Percentiles rank a stretch among this genome's conserved stretches.
phyloP scores from a whole-genome alignment of 2,113 vertebrate species.

The Neotragus pygmaeus region DNA sequence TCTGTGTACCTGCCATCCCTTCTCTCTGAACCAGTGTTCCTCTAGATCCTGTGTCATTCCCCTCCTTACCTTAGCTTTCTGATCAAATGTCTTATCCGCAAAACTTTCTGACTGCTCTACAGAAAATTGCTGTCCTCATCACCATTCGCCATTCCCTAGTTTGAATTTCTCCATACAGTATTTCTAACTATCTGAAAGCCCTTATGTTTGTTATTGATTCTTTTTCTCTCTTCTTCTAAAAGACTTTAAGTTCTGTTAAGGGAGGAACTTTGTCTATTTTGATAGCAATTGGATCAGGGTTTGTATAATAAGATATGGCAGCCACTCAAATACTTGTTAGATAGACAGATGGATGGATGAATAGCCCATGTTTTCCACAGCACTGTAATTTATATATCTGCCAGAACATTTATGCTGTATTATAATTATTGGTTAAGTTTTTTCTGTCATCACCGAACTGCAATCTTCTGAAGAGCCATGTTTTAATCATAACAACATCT shows the following conservation, averaged over 20 bases:
- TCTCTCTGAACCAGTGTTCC: background rate
- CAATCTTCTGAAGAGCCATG: background rate
- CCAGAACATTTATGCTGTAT: background rate
- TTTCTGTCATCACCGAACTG: background rate
- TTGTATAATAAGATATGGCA: background rate
- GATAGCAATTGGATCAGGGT: background rate
- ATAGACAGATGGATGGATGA: background rate
- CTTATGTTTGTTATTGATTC: background rate
- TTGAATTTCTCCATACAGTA: background rate
- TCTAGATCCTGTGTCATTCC: fast-evolving
- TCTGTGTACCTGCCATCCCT: background rate
- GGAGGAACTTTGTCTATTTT: background rate
- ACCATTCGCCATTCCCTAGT: background rate
- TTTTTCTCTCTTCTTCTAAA: background rate
- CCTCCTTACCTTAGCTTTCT: background rate
- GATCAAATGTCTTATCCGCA: background rate
- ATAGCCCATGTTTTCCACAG: background rate
- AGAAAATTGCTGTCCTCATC: background rate
- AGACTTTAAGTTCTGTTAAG: background rate
- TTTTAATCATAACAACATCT: background rate
- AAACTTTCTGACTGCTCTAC: background rate
- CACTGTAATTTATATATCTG: background rate
- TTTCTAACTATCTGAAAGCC: background rate
- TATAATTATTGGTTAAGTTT: background rate
- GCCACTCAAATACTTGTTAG: background rate